Percentiles rank a stretch among this genome's conserved stretches.
Conservation (phyloP, 2,113 vertebrate genomes). For the Hipposideros armiger region DNA sequence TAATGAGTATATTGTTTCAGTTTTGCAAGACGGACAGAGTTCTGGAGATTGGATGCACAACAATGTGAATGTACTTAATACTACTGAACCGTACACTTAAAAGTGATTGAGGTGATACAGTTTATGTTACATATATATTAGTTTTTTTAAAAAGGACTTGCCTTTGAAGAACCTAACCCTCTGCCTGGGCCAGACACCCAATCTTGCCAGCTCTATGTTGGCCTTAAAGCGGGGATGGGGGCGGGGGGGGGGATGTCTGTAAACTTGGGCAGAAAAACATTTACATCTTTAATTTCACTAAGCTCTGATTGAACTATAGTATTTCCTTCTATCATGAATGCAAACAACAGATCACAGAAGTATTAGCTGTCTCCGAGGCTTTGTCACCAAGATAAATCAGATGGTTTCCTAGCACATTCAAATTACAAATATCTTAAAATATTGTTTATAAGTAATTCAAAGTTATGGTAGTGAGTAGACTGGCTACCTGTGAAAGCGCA, state of each 20-base stretch:
- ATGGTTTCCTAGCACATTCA: neutral
- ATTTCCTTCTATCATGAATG: neutral
- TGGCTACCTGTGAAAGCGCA: neutral
- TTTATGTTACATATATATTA: neutral
- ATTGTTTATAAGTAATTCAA: neutral
- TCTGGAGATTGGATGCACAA: too few relatives aligned
- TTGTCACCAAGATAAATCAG: neutral
- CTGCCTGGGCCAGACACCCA: too few relatives aligned
- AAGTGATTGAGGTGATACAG: neutral
- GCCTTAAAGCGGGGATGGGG: neutral
- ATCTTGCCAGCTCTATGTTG: too few relatives aligned
- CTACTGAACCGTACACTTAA: neutral
- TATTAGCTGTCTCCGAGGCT: neutral
- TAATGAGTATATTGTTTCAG: fast-evolving
- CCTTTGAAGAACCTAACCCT: neutral
- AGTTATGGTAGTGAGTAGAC: neutral
- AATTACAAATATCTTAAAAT: neutral
- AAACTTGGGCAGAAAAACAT: neutral
- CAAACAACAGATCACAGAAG: neutral
- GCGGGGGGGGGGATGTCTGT: too few relatives aligned
- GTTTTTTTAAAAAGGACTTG: neutral
- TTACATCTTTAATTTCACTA: neutral
- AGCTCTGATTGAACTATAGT: neutral
- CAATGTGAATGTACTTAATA: neutral
- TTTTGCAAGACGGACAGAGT: neutral